These are phyloP conservation scores for Calameuta pallipes DNA, from an alignment of 2,888 invertebrate genomes.

Conservation along the genomic window DNA sequence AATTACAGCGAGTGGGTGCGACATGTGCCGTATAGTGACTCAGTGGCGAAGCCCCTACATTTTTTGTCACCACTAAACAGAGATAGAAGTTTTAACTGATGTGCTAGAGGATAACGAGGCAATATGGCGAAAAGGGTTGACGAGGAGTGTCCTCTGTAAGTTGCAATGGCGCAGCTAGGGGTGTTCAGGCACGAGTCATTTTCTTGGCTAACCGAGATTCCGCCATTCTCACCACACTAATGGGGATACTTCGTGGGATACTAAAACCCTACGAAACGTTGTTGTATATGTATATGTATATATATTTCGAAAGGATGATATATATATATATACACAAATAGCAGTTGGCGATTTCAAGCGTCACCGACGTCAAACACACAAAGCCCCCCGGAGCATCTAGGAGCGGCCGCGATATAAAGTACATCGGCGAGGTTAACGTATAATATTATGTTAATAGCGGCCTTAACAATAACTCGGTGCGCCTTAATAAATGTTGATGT, in stretches of 20 bases:
- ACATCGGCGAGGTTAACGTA: background rate
- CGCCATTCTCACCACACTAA: background rate
- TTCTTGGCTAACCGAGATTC: background rate
- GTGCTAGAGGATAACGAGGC: background rate
- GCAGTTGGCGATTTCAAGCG: background rate
- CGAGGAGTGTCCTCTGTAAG: background rate
- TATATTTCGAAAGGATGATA: background rate
- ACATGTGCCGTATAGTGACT: background rate
- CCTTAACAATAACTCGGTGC: slow-evolving; percentile 8
- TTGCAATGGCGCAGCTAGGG: background rate
- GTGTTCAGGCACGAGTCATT: background rate
- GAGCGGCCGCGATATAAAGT: background rate
- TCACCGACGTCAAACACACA: background rate
- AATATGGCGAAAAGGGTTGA: background rate
- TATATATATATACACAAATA: background rate
- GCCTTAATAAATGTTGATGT: slow-evolving; percentile 12
- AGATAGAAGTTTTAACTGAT: background rate
- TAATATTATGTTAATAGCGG: slow-evolving; percentile 1
- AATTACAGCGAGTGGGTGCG: background rate
- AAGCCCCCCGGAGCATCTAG: background rate
- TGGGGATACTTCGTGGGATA: background rate
- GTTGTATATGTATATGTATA: background rate
- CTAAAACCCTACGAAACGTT: background rate
- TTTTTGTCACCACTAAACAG: background rate
- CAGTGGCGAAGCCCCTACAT: background rate